Evolutionary conservation across 2,797 vertebrate species (phyloP).

Genomic region (Characodon lateralis): DNA sequence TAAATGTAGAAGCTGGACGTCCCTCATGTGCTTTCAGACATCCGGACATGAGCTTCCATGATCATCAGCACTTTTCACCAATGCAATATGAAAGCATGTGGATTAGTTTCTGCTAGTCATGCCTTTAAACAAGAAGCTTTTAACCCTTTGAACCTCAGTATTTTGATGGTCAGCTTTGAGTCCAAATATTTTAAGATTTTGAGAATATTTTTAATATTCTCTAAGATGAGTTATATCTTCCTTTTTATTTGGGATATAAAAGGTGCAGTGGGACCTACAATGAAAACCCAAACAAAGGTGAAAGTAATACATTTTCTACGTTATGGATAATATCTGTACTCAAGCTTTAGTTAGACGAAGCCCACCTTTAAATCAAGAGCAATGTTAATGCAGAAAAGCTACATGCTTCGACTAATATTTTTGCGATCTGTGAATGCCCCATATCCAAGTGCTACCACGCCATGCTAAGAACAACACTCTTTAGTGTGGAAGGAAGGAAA

Average conservation of each 20-base stretch:
- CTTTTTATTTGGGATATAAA: not conserved
- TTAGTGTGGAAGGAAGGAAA: not conserved
- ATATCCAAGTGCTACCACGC: too few species aligned
- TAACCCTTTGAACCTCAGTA: constrained; percentile 26
- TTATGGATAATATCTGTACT: not conserved
- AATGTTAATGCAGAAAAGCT: too few species aligned
- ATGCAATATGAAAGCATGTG: constrained; percentile 6
- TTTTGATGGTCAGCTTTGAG: not conserved
- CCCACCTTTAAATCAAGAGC: too few species aligned
- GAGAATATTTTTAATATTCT: not conserved
- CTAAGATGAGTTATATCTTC: not conserved
- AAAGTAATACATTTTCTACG: not conserved
- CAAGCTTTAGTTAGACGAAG: not conserved
- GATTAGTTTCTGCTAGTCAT: constrained; percentile 12
- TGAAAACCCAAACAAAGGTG: not conserved
- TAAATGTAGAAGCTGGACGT: constrained; percentile 39
- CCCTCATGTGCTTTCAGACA: constrained; percentile 16
- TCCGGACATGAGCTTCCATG: constrained; percentile 42
- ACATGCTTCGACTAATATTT: too few species aligned
- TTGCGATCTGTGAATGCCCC: too few species aligned
- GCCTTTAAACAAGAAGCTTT: constrained; percentile 49
- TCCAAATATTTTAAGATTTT: not conserved
- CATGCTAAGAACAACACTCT: too few species aligned
- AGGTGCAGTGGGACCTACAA: not conserved
- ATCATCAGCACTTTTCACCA: constrained; percentile 63